phyloP scores from a whole-genome alignment of 2,888 invertebrate genomes.

The Acanthoscelides obtectus region DNA sequence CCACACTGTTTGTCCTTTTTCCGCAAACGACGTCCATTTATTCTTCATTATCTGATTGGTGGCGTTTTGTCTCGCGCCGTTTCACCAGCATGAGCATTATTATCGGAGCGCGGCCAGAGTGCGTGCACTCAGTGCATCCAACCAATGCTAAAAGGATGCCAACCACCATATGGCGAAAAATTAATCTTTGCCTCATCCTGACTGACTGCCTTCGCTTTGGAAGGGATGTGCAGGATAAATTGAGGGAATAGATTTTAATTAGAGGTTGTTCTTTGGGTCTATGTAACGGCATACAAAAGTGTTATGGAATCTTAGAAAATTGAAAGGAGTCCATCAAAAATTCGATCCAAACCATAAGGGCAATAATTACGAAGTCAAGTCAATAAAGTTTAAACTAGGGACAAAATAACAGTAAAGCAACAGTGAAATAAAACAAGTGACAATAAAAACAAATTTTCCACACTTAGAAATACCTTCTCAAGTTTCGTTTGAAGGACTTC shows the following conservation, averaged over 20 bases:
- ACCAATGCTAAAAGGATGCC: background rate
- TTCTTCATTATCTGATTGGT: slow-evolving; percentile 3
- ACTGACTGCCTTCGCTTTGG: background rate
- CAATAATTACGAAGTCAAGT: too few relatives aligned
- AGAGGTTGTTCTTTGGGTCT: background rate
- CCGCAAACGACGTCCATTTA: background rate
- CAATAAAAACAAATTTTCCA: too few relatives aligned
- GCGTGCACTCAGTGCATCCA: background rate
- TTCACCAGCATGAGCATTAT: background rate
- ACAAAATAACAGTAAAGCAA: too few relatives aligned
- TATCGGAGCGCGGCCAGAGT: background rate
- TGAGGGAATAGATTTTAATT: background rate
- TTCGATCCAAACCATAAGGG: too few relatives aligned
- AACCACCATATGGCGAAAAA: background rate
- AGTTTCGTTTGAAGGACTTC: too few relatives aligned
- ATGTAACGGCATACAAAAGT: too few relatives aligned
- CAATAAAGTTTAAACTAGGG: too few relatives aligned
- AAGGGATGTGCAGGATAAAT: background rate
- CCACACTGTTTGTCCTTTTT: background rate
- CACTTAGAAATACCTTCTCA: too few relatives aligned
- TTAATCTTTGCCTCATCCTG: background rate
- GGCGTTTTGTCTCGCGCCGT: background rate
- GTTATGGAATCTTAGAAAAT: too few relatives aligned
- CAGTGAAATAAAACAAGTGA: too few relatives aligned
- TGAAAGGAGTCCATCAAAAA: too few relatives aligned